phyloP scores from a whole-genome alignment of 2,888 invertebrate species.

The Liodrosophila aerea region DNA sequence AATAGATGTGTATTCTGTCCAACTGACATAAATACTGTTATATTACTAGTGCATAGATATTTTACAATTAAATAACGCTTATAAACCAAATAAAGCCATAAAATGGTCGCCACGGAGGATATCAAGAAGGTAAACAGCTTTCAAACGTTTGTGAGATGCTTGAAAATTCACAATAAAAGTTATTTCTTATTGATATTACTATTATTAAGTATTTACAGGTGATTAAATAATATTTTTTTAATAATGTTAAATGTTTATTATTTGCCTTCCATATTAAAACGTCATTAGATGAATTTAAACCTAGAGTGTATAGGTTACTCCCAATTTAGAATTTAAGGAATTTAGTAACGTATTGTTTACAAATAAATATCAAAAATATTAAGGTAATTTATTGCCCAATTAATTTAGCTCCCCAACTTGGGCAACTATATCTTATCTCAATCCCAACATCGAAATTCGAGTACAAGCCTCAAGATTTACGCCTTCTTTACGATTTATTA shows the following conservation, averaged over 20 bases:
- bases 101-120: constrained; percentile 58
- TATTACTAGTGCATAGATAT: too few species aligned
- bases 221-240: too few species aligned
- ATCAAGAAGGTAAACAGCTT: constrained; percentile 49
- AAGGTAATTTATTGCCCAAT: background rate
- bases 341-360: background rate
- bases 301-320: too few species aligned
- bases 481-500: constrained; percentile 17
- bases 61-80: too few species aligned
- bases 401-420: background rate
- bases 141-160: background rate
- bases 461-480: constrained; percentile 14
- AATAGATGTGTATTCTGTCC: background rate
- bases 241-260: too few species aligned
- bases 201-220: background rate
- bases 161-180: too few species aligned
- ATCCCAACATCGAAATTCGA: constrained; percentile 14
- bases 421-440: constrained; percentile 32
- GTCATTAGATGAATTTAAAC: too few species aligned
- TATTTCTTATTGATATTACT: too few species aligned
- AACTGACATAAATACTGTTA: background rate
- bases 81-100: too few species aligned
- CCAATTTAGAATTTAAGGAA: background rate
- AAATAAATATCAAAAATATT: background rate
- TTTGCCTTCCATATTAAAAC: too few species aligned